phyloP scores from a whole-genome alignment of 1,140 invertebrate genomes.

The Pectinophora gossypiella region DNA sequence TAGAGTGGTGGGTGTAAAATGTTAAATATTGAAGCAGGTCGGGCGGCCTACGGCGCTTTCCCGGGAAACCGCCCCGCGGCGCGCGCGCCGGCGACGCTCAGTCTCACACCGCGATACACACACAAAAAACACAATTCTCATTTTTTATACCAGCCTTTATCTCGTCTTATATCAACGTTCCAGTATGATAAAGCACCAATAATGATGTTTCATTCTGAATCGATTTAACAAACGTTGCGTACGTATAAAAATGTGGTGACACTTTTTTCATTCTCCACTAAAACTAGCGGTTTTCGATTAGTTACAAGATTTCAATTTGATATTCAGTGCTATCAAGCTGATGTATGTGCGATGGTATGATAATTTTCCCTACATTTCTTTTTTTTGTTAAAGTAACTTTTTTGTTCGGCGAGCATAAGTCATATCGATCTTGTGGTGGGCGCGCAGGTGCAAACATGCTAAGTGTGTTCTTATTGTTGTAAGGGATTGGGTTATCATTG shows the following conservation, averaged over 20 bases:
- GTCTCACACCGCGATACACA: slow-evolving; percentile 60
- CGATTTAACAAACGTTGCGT: slow-evolving; percentile 51
- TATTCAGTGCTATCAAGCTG: background rate
- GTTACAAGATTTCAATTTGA: no score
- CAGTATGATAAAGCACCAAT: slow-evolving; percentile 68
- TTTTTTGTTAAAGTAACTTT: background rate
- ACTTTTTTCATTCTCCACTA: slow-evolving; percentile 38
- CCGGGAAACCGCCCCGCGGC: slow-evolving; percentile 65
- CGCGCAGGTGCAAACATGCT: slow-evolving; percentile 73
- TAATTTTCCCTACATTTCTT: background rate
- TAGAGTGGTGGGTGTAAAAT: slow-evolving; percentile 59
- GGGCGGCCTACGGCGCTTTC: slow-evolving; percentile 36
- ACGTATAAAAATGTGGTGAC: slow-evolving; percentile 47
- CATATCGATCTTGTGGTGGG: slow-evolving; percentile 43
- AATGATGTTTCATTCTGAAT: slow-evolving; percentile 68
- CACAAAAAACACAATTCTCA: slow-evolving; percentile 59
- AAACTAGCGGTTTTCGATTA: background rate
- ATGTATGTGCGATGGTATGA: background rate
- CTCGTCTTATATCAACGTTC: slow-evolving; percentile 58
- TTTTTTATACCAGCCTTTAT: slow-evolving; percentile 57
- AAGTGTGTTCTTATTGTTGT: slow-evolving; percentile 74
- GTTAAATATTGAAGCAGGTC: slow-evolving; percentile 62
- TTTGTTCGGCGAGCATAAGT: slow-evolving; percentile 40
- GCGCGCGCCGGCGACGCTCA: slow-evolving; percentile 54
- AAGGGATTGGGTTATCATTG: slow-evolving; percentile 72